A percentile compares a stretch with the other conserved stretches of the same genome.
phyloP scores from a whole-genome alignment of 2,888 invertebrate species.

The Macrophya annulata region DNA sequence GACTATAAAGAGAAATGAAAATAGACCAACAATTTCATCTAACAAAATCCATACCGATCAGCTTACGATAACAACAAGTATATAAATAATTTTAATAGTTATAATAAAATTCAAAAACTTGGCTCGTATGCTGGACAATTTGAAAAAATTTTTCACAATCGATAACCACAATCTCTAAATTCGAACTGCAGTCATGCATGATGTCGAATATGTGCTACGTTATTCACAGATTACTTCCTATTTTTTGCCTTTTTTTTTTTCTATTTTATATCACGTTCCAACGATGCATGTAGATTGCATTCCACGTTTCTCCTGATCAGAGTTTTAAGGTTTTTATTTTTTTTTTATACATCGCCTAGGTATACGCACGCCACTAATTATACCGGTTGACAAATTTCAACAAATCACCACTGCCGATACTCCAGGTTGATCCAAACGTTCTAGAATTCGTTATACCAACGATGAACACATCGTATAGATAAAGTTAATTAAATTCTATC shows the following conservation, averaged over 20 bases:
- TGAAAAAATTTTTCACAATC: not conserved
- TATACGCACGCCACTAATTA: not conserved
- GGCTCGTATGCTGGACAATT: not conserved
- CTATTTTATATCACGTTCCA: not conserved
- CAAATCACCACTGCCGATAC: not conserved
- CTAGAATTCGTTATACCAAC: constrained; percentile 4
- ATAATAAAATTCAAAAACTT: not conserved
- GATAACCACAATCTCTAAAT: not conserved
- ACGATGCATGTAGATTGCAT: not conserved
- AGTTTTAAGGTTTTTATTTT: not conserved
- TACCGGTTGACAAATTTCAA: not conserved
- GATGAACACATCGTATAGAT: not conserved
- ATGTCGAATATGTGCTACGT: not conserved
- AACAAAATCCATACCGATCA: not conserved
- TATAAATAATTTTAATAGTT: not conserved
- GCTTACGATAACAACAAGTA: not conserved
- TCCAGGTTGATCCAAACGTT: not conserved
- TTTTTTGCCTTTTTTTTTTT: not conserved
- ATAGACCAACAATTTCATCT: constrained; percentile 16
- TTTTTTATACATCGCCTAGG: not conserved
- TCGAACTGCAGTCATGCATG: not conserved
- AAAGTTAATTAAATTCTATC: constrained; percentile 24
- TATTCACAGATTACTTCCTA: not conserved
- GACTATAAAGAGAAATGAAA: constrained; percentile 46
- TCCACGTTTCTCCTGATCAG: not conserved